phyloP scores from a whole-genome alignment of 1,140 invertebrate species.

The Drosophila sp. region DNA sequence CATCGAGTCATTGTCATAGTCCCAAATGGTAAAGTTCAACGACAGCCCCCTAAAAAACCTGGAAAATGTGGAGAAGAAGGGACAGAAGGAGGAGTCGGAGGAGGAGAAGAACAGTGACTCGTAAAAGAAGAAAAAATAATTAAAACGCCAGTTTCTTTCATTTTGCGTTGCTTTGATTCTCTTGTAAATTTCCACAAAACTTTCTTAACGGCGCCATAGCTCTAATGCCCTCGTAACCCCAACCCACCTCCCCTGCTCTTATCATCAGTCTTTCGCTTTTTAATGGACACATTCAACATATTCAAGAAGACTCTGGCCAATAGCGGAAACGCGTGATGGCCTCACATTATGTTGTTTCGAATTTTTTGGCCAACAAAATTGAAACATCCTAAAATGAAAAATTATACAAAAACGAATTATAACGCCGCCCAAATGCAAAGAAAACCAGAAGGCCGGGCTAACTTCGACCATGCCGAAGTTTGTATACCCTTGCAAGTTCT shows the following conservation, averaged over 20 bases:
- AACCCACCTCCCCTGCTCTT: neutral
- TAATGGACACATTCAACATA: constrained; percentile 59
- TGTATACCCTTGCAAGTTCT: no score
- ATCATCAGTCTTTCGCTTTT: constrained; percentile 25
- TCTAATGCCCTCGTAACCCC: constrained; percentile 7
- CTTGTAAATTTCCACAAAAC: constrained; percentile 10
- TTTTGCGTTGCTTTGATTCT: constrained; percentile 16
- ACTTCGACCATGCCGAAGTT: no score
- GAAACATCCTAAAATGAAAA: constrained; percentile 56
- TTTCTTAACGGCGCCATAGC: constrained; percentile 17
- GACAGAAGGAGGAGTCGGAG: no score
- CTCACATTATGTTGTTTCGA: constrained; percentile 57
- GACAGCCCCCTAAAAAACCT: neutral
- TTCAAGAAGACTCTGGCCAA: constrained; percentile 18
- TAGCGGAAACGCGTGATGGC: constrained; percentile 65
- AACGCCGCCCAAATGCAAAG: constrained; percentile 13
- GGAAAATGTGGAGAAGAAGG: neutral
- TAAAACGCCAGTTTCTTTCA: neutral
- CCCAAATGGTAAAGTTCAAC: constrained; percentile 9
- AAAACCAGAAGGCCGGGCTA: neutral
- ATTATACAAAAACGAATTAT: constrained; percentile 17
- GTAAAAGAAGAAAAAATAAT: neutral
- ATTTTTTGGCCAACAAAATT: constrained; percentile 50
- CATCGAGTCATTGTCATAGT: constrained; percentile 7
- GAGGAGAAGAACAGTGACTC: no score